Evolutionary conservation across 2,797 vertebrate species (phyloP).

Genomic region (Syngnathus acus): DNA sequence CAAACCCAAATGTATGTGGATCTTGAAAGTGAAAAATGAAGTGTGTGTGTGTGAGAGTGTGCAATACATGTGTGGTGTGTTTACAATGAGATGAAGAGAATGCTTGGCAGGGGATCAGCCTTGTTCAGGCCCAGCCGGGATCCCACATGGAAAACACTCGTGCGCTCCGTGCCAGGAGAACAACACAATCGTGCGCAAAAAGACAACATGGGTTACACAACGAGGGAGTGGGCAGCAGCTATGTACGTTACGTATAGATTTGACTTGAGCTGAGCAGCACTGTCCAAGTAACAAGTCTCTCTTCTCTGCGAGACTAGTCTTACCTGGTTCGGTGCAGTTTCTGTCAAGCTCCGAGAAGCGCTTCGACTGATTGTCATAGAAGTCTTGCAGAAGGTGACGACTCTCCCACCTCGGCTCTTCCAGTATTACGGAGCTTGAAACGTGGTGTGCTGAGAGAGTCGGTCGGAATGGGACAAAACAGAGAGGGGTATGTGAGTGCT

Average conservation of each 20-base stretch:
- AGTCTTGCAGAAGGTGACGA: conserved; percentile 74
- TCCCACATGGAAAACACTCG: conserved; percentile 39
- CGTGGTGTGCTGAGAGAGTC: conserved; percentile 56
- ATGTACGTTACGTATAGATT: too few species aligned
- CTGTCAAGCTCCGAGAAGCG: conserved; percentile 54
- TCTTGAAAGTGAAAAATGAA: not conserved
- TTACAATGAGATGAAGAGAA: conserved; percentile 53
- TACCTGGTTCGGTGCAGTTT: conserved; percentile 92
- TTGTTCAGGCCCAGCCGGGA: conserved; percentile 44
- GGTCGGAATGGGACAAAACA: not conserved
- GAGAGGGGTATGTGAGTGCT: conserved; percentile 4
- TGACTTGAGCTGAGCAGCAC: not conserved
- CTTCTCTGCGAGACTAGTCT: conserved; percentile 2
- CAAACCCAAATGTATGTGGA: conserved; percentile 7
- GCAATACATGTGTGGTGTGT: conserved; percentile 30
- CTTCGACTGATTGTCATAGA: conserved; percentile 61
- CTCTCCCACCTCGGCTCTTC: conserved; percentile 61
- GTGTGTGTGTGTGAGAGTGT: not conserved
- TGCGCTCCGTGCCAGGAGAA: conserved; percentile 4
- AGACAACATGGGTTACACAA: conserved; percentile 15
- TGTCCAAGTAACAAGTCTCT: not conserved
- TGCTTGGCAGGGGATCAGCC: conserved; percentile 49
- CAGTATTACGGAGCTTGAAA: conserved; percentile 49
- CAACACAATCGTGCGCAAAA: conserved; percentile 27
- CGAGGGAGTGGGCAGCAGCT: not conserved